These are phyloP conservation scores for Apamea sordens DNA, from an alignment of 2,888 invertebrate species.

Conservation along the genomic window DNA sequence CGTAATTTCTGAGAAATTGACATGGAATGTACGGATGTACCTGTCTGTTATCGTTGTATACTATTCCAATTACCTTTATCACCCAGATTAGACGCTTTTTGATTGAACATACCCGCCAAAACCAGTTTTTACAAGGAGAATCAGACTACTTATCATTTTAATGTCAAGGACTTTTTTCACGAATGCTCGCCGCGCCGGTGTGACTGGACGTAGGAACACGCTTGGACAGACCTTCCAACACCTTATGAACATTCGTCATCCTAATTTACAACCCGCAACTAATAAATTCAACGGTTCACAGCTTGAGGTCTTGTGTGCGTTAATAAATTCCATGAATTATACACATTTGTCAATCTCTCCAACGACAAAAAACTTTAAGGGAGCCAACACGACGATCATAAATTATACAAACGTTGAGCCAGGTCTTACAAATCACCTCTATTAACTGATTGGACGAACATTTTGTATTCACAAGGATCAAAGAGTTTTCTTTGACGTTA, in stretches of 20 bases:
- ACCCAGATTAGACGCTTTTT: slow-evolving; percentile 18
- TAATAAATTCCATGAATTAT: slow-evolving; percentile 59
- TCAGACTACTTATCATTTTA: slow-evolving; percentile 29
- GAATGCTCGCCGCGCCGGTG: slow-evolving; percentile 1
- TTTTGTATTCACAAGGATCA: slow-evolving; percentile 49
- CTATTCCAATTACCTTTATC: slow-evolving; percentile 36
- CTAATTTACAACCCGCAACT: slow-evolving; percentile 56
- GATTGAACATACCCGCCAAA: slow-evolving; percentile 17
- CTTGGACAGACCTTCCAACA: slow-evolving; percentile 28
- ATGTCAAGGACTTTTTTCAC: slow-evolving; percentile 42
- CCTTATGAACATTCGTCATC: slow-evolving; percentile 45
- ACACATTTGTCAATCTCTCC: slow-evolving; percentile 53
- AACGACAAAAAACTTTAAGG: slow-evolving; percentile 45
- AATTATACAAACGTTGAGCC: slow-evolving; percentile 34
- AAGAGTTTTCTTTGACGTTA: slow-evolving; percentile 48
- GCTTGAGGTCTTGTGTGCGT: slow-evolving; percentile 52
- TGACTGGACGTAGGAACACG: slow-evolving; percentile 17
- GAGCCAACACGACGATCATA: slow-evolving; percentile 26
- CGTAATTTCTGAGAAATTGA: slow-evolving; percentile 46
- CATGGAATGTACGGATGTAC: slow-evolving; percentile 25
- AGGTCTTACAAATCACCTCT: slow-evolving; percentile 44
- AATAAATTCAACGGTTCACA: slow-evolving; percentile 51
- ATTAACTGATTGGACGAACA: slow-evolving; percentile 44
- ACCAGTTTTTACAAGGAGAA: slow-evolving; percentile 18
- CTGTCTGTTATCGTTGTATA: slow-evolving; percentile 43